Evolutionary conservation across 2,888 invertebrate species (phyloP).

Genomic region (Limnephilus marmoratus): DNA sequence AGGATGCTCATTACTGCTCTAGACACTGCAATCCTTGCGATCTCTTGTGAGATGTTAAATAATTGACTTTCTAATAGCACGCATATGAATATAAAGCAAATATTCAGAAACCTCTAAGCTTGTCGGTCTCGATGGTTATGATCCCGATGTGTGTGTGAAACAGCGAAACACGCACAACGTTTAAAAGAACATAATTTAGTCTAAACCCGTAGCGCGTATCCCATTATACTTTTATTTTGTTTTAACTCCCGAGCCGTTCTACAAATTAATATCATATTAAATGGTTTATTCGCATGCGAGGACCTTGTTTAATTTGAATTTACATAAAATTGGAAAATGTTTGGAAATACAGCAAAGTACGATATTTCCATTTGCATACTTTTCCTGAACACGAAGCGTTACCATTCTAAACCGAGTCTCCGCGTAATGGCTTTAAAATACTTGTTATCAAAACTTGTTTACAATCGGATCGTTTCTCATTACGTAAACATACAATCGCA

Average conservation of each 20-base stretch:
- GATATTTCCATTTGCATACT: conserved; percentile 42
- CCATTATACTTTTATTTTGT: conserved; percentile 53
- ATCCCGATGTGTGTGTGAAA: conserved; percentile 15
- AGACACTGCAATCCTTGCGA: no score
- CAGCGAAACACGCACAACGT: conserved; percentile 51
- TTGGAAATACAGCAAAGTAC: conserved; percentile 39
- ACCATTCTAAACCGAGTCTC: conserved; percentile 30
- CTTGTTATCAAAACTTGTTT: conserved; percentile 7
- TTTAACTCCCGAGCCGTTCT: conserved; percentile 43
- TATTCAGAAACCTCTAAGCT: background rate
- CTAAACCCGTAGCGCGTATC: conserved; percentile 44
- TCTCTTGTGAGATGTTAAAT: background rate
- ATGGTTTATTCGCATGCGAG: conserved; percentile 55
- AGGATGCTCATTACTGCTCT: no score
- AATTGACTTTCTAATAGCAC: background rate
- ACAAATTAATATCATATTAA: conserved; percentile 51
- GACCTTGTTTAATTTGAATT: conserved; percentile 42
- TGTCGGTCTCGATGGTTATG: background rate
- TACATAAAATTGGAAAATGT: conserved; percentile 47
- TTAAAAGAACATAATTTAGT: conserved; percentile 56
- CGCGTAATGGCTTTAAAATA: conserved; percentile 24
- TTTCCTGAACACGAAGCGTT: conserved; percentile 43
- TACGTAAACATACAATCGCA: conserved; percentile 19
- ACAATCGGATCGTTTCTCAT: background rate
- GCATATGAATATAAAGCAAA: background rate